Evolutionary conservation across 2,797 vertebrate species (phyloP).

Genomic region (Scarus forsteni): DNA sequence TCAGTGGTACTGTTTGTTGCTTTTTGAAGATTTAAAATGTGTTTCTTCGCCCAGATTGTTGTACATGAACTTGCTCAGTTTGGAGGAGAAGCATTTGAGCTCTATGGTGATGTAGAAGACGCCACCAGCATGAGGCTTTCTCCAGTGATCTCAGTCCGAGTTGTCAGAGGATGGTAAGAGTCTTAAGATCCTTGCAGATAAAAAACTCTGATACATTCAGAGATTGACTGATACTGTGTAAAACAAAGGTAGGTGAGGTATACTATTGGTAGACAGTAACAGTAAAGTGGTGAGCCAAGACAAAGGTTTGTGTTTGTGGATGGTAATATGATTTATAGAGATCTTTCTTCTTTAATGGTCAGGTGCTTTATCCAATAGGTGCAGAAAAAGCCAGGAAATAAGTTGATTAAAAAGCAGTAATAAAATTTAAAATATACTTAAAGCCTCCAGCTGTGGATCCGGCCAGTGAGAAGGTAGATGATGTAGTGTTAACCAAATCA

Average conservation of each 20-base stretch:
- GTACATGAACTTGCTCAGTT: constrained; percentile 85
- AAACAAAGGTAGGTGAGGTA: background rate
- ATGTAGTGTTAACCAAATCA: too few species aligned
- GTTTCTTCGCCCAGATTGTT: constrained; percentile 83
- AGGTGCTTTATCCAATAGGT: too few species aligned
- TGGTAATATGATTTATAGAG: too few species aligned
- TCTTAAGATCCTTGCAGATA: background rate
- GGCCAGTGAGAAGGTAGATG: background rate
- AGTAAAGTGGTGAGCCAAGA: too few species aligned
- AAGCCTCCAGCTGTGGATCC: too few species aligned
- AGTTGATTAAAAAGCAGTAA: too few species aligned
- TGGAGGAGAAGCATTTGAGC: constrained; percentile 84
- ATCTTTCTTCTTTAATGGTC: too few species aligned
- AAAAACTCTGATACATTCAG: background rate
- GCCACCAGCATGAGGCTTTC: constrained; percentile 89
- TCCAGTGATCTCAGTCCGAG: constrained; percentile 88
- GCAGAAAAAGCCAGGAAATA: too few species aligned
- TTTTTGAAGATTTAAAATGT: background rate
- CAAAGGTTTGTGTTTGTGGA: too few species aligned
- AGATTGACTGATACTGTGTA: background rate
- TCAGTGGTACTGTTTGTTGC: background rate
- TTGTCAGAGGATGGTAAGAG: constrained; percentile 94
- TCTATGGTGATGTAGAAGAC: constrained; percentile 87
- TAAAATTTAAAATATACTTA: too few species aligned
- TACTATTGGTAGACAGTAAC: too few species aligned